Conservation (phyloP, 2,797 vertebrate species). For the Carcharodon carcharias region DNA sequence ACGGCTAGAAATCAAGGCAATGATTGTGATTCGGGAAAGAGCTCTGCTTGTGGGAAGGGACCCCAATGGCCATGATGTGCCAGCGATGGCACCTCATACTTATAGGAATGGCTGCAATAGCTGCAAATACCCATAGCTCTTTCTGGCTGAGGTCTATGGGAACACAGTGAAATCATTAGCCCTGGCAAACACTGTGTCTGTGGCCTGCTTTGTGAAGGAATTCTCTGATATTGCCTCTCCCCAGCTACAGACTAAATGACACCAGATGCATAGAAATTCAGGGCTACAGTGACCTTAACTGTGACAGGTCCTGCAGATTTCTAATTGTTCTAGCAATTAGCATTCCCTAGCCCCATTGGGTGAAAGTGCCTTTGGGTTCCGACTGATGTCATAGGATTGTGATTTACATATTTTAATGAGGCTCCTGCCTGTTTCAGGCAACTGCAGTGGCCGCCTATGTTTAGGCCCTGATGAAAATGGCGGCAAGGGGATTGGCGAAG, state of each 20-base stretch:
- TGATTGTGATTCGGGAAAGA: neutral
- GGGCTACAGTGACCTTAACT: neutral
- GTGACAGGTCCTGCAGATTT: neutral
- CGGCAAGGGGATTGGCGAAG: neutral
- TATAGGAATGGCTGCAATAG: neutral
- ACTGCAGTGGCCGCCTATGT: neutral
- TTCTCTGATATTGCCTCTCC: neutral
- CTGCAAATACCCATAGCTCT: neutral
- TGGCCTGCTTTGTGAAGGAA: neutral
- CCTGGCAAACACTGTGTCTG: neutral
- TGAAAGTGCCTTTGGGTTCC: neutral
- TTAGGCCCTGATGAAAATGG: neutral
- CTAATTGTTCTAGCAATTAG: neutral
- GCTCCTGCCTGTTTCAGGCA: neutral
- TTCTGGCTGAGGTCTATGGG: neutral
- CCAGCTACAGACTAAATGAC: neutral
- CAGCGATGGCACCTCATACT: neutral
- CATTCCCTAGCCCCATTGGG: neutral
- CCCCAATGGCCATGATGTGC: too few relatives aligned
- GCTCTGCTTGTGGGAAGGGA: too few relatives aligned
- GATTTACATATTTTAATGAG: neutral
- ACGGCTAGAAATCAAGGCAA: too few relatives aligned
- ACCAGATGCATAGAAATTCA: neutral
- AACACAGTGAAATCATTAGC: neutral
- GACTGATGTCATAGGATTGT: neutral